Conservation (phyloP, 2,113 vertebrate genomes). For the Peucedramus taeniatus region DNA sequence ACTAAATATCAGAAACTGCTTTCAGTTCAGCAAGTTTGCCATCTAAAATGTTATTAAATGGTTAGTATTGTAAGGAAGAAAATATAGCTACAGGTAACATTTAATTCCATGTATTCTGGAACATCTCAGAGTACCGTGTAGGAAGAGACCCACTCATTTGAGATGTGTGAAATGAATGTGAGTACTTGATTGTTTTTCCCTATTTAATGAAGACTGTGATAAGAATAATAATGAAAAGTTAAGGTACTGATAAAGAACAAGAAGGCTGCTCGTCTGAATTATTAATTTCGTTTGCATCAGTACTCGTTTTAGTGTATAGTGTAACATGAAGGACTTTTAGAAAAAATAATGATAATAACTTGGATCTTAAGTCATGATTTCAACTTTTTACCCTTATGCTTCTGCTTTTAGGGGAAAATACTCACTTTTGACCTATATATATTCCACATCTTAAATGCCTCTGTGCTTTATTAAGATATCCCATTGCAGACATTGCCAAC, state of each 20-base stretch:
- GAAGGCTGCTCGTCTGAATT: background rate
- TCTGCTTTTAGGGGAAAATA: background rate
- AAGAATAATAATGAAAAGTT: background rate
- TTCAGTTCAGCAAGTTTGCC: background rate
- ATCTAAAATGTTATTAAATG: background rate
- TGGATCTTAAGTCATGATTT: background rate
- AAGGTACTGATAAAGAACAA: background rate
- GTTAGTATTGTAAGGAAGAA: background rate
- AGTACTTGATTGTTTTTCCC: background rate
- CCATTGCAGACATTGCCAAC: background rate
- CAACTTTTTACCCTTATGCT: background rate
- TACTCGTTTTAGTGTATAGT: background rate
- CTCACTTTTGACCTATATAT: background rate
- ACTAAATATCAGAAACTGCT: background rate
- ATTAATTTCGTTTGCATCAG: background rate
- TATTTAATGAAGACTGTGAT: background rate
- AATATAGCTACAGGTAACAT: background rate
- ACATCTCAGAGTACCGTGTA: rapidly evolving
- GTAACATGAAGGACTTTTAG: background rate
- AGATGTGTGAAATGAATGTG: background rate
- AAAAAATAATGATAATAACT: background rate
- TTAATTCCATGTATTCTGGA: background rate
- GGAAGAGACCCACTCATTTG: background rate
- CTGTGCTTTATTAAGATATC: background rate
- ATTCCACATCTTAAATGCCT: background rate